Percentiles rank a stretch among this genome's conserved stretches.
These are phyloP conservation scores for Euclidia mi DNA, from an alignment of 2,888 invertebrate genomes.

Conservation along the genomic window DNA sequence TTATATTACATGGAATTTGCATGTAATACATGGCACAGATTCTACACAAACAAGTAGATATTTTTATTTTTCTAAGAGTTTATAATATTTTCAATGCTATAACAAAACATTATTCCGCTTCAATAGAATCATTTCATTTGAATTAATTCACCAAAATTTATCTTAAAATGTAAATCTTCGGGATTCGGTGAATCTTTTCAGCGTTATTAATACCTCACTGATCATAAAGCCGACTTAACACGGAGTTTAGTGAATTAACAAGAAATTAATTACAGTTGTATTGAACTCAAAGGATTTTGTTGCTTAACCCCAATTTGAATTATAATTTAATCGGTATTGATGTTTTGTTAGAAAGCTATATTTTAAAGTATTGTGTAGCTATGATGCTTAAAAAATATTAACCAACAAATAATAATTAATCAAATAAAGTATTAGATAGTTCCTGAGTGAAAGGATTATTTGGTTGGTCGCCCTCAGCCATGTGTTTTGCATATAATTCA, in stretches of 20 bases:
- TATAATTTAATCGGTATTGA: neutral
- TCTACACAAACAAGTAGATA: too few species aligned
- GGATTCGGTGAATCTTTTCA: constrained; percentile 30
- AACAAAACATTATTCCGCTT: neutral
- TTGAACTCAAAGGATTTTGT: constrained; percentile 40
- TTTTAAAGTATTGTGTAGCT: too few species aligned
- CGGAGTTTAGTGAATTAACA: constrained; percentile 44
- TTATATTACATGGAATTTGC: too few species aligned
- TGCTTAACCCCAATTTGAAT: constrained; percentile 7
- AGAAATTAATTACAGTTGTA: constrained; percentile 52
- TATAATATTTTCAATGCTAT: neutral
- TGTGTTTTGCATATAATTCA: too few species aligned
- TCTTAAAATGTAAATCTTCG: constrained; percentile 16
- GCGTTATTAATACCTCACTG: constrained; percentile 30
- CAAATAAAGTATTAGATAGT: too few species aligned
- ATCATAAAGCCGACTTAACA: constrained; percentile 42
- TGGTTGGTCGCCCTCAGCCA: too few species aligned
- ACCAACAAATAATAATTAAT: too few species aligned
- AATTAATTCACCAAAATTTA: constrained; percentile 4
- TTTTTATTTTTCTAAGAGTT: too few species aligned
- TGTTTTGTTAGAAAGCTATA: neutral
- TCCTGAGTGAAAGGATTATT: too few species aligned
- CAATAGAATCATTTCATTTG: neutral
- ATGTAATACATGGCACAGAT: too few species aligned
- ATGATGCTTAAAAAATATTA: too few species aligned